Percentiles rank a stretch among this genome's conserved stretches.
These are phyloP conservation scores for Chelmon rostratus DNA, from an alignment of 2,797 vertebrate genomes.

Conservation along the genomic window DNA sequence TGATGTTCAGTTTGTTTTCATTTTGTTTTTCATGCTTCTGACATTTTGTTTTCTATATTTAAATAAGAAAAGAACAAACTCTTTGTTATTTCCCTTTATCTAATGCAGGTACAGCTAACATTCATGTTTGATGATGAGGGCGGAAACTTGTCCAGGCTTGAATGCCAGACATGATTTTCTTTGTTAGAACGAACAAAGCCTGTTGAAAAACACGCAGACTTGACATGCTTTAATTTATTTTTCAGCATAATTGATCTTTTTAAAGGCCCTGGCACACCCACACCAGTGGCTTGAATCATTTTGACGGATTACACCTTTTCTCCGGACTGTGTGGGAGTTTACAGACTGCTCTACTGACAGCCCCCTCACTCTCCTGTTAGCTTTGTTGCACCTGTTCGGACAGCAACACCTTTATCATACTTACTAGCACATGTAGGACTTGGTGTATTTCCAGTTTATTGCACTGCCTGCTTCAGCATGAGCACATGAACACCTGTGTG, in stretches of 20 bases:
- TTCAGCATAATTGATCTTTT: not conserved
- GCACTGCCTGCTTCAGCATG: not conserved
- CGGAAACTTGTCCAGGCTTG: not conserved
- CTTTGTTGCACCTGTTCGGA: not conserved
- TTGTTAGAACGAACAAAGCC: slow-evolving; percentile 6
- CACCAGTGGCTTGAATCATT: not conserved
- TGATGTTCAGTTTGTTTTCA: not conserved
- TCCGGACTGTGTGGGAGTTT: not conserved
- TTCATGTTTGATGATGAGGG: slow-evolving; percentile 1
- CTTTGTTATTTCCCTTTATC: not conserved
- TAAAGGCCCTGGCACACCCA: not conserved
- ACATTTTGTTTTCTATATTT: slow-evolving; percentile 14
- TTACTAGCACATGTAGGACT: not conserved
- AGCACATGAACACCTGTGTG: not conserved
- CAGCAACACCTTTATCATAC: not conserved
- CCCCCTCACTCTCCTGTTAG: not conserved
- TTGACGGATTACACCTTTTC: not conserved
- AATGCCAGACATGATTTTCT: not conserved
- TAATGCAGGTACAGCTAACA: not conserved
- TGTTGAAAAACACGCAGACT: not conserved
- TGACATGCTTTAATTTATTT: not conserved
- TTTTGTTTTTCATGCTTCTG: too few species aligned
- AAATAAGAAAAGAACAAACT: not conserved
- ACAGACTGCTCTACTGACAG: not conserved
- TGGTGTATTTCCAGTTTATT: not conserved